Conservation (phyloP, 2,113 vertebrate species). For the Chunga burmeisteri region DNA sequence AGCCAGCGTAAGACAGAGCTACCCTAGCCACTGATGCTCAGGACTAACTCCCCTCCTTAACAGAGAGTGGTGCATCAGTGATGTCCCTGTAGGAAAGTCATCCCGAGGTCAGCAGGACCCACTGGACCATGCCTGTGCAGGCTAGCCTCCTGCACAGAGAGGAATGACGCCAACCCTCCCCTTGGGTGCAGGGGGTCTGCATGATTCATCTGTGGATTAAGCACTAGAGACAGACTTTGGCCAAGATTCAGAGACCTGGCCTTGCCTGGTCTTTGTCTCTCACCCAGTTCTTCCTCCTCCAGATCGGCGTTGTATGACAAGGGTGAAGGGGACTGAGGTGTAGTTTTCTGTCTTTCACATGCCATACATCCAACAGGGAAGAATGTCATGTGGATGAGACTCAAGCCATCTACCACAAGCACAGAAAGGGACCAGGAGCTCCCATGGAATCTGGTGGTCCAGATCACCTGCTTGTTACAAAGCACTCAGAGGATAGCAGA, state of each 20-base stretch:
- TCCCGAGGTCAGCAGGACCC: accelerated
- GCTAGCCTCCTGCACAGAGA: not conserved
- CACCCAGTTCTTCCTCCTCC: not conserved
- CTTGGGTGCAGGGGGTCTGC: accelerated
- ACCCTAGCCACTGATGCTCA: accelerated
- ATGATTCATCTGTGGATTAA: not conserved
- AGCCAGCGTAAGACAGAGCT: not conserved
- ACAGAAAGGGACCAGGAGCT: not conserved
- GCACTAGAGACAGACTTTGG: not conserved
- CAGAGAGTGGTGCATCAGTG: too few relatives aligned
- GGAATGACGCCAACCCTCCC: not conserved
- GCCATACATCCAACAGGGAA: not conserved
- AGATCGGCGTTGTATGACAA: not conserved
- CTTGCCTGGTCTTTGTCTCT: not conserved
- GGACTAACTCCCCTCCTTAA: not conserved
- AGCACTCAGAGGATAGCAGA: not conserved
- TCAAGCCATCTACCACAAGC: not conserved
- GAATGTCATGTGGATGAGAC: not conserved
- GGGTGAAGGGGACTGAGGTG: not conserved
- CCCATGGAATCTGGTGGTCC: not conserved
- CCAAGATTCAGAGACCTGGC: not conserved
- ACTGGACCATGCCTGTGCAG: accelerated
- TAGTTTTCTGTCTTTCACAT: not conserved
- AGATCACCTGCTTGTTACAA: not conserved
- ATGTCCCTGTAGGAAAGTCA: not conserved